Base-by-base conservation (phyloP, 2,888 invertebrate species). In the Leucoma salicis region DNA sequence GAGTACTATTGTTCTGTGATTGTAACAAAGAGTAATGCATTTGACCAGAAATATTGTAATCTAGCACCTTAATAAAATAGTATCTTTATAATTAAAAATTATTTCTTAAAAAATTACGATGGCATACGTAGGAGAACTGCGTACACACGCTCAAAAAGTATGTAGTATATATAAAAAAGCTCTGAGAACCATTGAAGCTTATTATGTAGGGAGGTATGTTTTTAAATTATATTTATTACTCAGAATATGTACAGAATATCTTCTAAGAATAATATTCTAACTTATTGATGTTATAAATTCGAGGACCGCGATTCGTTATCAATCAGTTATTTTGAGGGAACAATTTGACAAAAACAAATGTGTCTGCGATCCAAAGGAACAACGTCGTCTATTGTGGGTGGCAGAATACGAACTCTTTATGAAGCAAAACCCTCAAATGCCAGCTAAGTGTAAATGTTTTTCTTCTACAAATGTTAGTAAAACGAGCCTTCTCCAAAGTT, bases 301-400 rank as follows among this genome's bases (percentile, higher is more conserved):
- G n/a, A 97, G 97, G 69, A 84, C 92, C 55, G 82, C 92, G 0
- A 93, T 91, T 63, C 94, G 98, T 33, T 96, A 94, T 65, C 92
- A 95, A 36, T 95, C 95, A 57, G 94, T 95, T 0, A 62, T 95
- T 14, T 69, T 98, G 74, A 91, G 99, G 50, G 91, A 92, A 7
- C 90, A 95, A 48, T 98, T 99, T 72, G 99, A 99, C 46, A 90
- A 94, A 55, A 94, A 86, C 42, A 66, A 46, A 94, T 80, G 91
- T 83, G 62, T 80, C 90, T 62, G 84, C 92, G 65, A 92, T 79
- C 63, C 97, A 94, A 90, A 91, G 93, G 86, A 91, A 92, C 64
- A 88, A 92, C 71, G 97, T 93, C 31, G 94, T 91, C 70, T 98
- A 16, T 56, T 98, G n/a, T 78, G 90, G 38, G 87, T 93, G 33